These are phyloP conservation scores for Druon quercuslanigerum DNA, from an alignment of 1,140 invertebrate species.

Conservation along the genomic window DNA sequence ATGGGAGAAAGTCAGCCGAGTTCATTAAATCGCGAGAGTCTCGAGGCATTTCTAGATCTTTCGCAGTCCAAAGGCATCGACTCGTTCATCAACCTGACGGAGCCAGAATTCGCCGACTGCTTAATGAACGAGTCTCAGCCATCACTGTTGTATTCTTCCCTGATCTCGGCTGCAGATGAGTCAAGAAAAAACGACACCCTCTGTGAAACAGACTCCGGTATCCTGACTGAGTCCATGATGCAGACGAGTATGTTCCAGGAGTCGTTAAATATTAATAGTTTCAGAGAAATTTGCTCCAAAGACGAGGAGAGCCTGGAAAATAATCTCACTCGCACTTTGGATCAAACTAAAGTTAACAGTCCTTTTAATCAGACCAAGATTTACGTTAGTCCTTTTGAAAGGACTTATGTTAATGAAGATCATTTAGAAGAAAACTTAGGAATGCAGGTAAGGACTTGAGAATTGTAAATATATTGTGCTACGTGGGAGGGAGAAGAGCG, in stretches of 20 bases:
- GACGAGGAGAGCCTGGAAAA: constrained; percentile 17
- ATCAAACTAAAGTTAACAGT: neutral
- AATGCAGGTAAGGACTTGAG: neutral
- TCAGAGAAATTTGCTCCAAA: constrained; percentile 37
- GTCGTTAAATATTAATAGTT: constrained; percentile 46
- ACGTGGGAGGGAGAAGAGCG: too few relatives aligned
- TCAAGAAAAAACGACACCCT: constrained; percentile 44
- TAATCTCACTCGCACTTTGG: neutral
- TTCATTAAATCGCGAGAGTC: constrained; percentile 62
- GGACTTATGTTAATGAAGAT: neutral
- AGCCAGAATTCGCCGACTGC: constrained; percentile 61
- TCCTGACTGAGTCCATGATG: constrained; percentile 69
- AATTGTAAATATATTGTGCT: neutral
- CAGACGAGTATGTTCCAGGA: constrained; percentile 65
- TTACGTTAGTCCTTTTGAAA: neutral
- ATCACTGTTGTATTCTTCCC: constrained; percentile 62
- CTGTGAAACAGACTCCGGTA: constrained; percentile 59
- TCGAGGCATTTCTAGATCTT: constrained; percentile 68
- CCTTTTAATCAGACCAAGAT: neutral
- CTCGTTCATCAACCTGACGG: constrained; percentile 65
- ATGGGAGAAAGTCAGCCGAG: neutral
- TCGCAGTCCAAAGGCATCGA: constrained; percentile 66
- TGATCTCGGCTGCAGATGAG: constrained; percentile 50
- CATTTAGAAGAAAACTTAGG: neutral
- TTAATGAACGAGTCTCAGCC: constrained; percentile 69